Evolutionary conservation across 1,140 invertebrate species (phyloP).

Genomic region (Sesamia nonagrioides): DNA sequence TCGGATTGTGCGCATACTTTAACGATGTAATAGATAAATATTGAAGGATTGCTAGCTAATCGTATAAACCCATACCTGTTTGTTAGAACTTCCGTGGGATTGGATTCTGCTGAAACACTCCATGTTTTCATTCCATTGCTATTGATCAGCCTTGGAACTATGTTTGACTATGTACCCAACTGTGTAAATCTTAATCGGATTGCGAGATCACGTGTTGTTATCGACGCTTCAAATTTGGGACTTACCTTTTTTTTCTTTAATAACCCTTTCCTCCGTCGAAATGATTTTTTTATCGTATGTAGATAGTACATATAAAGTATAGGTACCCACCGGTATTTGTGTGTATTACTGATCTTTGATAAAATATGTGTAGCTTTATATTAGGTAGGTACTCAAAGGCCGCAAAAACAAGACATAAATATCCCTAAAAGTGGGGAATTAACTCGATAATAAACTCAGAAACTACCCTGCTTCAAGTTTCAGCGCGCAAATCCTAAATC

Average conservation of each 20-base stretch:
- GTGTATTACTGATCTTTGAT: neutral
- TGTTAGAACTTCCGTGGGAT: constrained; percentile 5
- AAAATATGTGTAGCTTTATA: neutral
- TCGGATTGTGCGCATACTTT: constrained; percentile 20
- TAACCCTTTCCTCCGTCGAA: neutral
- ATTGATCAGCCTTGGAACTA: constrained; percentile 15
- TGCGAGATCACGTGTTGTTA: neutral
- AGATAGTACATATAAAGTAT: too few species aligned
- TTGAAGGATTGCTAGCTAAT: constrained; percentile 15
- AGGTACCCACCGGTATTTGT: too few species aligned
- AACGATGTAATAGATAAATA: neutral
- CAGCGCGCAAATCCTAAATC: neutral
- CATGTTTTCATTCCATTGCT: constrained; percentile 30
- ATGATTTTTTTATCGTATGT: neutral
- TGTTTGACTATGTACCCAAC: neutral
- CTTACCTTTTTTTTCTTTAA: neutral
- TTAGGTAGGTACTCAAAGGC: neutral
- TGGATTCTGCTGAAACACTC: constrained; percentile 27
- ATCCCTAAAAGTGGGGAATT: neutral
- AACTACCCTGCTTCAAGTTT: neutral
- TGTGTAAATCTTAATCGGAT: neutral
- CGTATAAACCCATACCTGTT: constrained; percentile 23
- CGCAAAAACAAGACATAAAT: neutral
- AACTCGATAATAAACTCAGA: neutral
- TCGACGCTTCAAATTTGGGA: neutral